Evolutionary conservation across 1,140 invertebrate species (phyloP), one percentile per base, ranked within the genome.

Genomic region (Drosophila willistoni): DNA sequence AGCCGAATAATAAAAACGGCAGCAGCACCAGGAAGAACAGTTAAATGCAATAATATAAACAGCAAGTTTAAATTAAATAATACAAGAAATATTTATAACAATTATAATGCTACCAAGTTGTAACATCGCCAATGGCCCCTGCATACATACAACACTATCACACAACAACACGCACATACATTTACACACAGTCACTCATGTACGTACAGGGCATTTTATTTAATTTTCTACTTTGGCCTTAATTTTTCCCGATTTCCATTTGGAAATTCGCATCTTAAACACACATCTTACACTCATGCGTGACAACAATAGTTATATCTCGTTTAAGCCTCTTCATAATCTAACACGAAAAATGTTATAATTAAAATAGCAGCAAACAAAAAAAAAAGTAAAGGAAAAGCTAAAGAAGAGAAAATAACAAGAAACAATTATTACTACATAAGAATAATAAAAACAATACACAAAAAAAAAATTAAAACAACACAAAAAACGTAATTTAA

Each of bases 11-110:
- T 65, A 64, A 55, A 47, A 62, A 63, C 55, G 62, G 34, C 63
- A 61, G 68, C 68, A 71, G 66, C 68, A 51, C 67, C 66, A 77
- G 54, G 55, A 75, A 66, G 55, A 68, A 71, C 60, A 79, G 67
- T 67, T 76, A 85, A 79, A 85, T 90, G 81, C 84, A 87, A 89
- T 90, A 87, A 79, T 68, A 89, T 81, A 90, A 90, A 87, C 42
- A 51, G 17, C 44, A 85, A 78, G 70, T 82, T 87, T 87, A 90
- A 90, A 87, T 81, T 80, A 79, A 90, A 90, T 77, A 89, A 84
- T 78, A 78, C 73, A 77, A 81, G 64, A 83, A 77, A 86, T 86
- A 86, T 87, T 86, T 86, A 86, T 86, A 86, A 87, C 73, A 83
- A 68, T 70, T 83, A 76, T 83, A 89, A 74, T 74, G 76, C 84